Evolutionary conservation across 2,797 vertebrate genomes (phyloP).

Genomic region (Alectoris magna): DNA sequence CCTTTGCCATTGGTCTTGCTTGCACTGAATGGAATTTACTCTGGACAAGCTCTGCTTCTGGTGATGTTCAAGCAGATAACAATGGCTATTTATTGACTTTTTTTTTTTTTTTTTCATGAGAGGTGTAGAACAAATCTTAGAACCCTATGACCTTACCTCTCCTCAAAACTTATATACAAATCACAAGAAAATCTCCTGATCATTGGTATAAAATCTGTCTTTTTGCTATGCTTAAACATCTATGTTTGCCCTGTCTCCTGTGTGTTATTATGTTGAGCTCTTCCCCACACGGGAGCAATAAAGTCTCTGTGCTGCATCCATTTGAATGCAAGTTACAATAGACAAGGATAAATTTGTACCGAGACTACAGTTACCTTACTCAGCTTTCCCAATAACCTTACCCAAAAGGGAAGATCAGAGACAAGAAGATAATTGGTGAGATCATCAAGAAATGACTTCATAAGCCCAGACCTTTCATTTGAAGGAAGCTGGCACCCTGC

Average conservation of each 20-base stretch:
- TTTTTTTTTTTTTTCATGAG: not conserved
- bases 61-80: not conserved
- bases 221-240: not conserved
- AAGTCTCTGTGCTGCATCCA: not conserved
- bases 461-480: slow-evolving; percentile 53
- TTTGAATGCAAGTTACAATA: not conserved
- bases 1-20: fast-evolving
- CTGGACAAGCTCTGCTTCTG: not conserved
- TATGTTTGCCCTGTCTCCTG: not conserved
- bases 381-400: slow-evolving; percentile 58
- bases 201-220: not conserved
- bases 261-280: not conserved
- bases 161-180: not conserved
- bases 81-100: not conserved
- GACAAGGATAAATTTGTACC: slow-evolving; percentile 19
- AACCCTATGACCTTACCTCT: not conserved
- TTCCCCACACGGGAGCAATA: not conserved
- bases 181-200: not conserved
- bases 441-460: slow-evolving; percentile 66
- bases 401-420: slow-evolving; percentile 67
- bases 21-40: not conserved
- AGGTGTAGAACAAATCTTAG: not conserved
- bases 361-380: slow-evolving; percentile 42
- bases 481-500: slow-evolving; percentile 64
- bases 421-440: slow-evolving; percentile 65